Conservation (phyloP, 2,797 vertebrate species). For the Sternotherus odoratus region DNA sequence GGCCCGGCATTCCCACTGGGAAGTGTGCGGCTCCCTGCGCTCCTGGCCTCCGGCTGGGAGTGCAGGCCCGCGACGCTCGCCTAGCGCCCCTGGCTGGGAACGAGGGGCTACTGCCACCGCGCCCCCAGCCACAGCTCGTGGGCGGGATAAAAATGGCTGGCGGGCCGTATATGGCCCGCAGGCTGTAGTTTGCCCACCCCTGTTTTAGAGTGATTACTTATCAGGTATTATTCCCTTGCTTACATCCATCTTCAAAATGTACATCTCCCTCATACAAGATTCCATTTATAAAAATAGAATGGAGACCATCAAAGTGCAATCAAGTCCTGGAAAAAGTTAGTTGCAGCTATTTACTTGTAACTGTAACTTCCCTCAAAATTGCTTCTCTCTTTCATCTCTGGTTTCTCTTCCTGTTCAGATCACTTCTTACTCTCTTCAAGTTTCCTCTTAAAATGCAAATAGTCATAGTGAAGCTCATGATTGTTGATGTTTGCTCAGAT, state of each 20-base stretch:
- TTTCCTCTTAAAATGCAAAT: slow-evolving; percentile 80
- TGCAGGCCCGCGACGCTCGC: too few species aligned
- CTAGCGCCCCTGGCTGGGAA: too few species aligned
- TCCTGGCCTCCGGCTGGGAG: too few species aligned
- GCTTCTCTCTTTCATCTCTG: slow-evolving; percentile 82
- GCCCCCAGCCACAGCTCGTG: too few species aligned
- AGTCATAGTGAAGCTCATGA: slow-evolving; percentile 64
- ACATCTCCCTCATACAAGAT: background rate
- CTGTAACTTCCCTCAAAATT: slow-evolving; percentile 85
- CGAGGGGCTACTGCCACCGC: too few species aligned
- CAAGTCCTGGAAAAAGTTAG: slow-evolving; percentile 8
- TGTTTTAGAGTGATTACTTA: background rate
- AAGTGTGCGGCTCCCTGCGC: too few species aligned
- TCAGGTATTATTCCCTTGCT: background rate
- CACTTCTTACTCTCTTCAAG: slow-evolving; percentile 80
- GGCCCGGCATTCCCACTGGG: too few species aligned
- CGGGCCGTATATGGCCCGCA: too few species aligned
- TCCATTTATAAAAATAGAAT: slow-evolving; percentile 20
- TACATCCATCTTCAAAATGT: slow-evolving; percentile 20
- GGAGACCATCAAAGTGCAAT: slow-evolving; percentile 23
- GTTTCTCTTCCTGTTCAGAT: slow-evolving; percentile 81
- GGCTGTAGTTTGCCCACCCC: too few species aligned
- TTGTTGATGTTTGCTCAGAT: slow-evolving; percentile 71
- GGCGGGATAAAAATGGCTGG: too few species aligned
- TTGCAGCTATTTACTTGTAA: slow-evolving; percentile 81